Conservation (phyloP, 2,888 invertebrate species). For the Kuschelorhynchus macadamiae region DNA sequence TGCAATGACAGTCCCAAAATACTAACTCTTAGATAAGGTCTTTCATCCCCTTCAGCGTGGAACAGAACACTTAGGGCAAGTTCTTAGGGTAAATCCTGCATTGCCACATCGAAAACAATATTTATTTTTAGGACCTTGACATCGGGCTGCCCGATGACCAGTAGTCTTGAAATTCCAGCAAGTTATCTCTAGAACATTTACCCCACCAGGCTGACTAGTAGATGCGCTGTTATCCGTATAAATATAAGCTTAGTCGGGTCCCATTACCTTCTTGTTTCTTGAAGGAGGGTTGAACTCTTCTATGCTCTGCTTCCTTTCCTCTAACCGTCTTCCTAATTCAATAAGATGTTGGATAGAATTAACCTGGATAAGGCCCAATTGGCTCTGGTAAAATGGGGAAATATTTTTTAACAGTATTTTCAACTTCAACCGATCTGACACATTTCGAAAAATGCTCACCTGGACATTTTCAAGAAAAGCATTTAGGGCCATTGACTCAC, state of each 20-base stretch:
- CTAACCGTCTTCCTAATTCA: no score
- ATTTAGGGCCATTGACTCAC: neutral
- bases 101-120: conserved; percentile 39
- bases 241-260: conserved; percentile 42
- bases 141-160: no score
- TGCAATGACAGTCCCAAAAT: conserved; percentile 17
- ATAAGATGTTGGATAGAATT: no score
- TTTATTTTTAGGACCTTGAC: no score
- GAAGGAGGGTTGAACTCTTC: conserved; percentile 11
- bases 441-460: neutral
- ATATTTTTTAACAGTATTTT: no score
- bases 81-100: conserved; percentile 30
- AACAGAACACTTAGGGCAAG: conserved; percentile 38
- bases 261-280: conserved; percentile 14
- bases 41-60: no score
- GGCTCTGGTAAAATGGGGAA: no score
- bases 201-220: neutral
- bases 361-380: no score
- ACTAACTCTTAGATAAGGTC: no score
- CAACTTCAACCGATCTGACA: conserved; percentile 2
- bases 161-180: conserved; percentile 35
- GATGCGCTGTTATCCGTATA: conserved; percentile 6
- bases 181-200: no score
- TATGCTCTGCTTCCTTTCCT: no score
- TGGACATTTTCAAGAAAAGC: conserved; percentile 1